Evolutionary conservation across 2,113 vertebrate species (phyloP).

Genomic region (Pterocles burchelli): DNA sequence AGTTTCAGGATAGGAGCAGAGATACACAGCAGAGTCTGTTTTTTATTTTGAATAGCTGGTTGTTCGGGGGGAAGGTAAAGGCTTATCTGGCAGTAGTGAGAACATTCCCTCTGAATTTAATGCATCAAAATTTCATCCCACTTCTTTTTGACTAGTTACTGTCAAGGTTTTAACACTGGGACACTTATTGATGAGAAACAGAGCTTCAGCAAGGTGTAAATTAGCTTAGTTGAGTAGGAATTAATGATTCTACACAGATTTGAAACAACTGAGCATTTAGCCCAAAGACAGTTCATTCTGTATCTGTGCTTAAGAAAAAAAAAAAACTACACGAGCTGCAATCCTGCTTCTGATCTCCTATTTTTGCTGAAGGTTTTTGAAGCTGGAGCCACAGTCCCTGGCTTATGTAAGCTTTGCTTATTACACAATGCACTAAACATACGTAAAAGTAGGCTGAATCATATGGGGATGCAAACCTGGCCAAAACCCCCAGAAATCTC

Average conservation of each 20-base stretch:
- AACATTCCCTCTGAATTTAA: neutral
- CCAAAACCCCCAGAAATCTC: slow-evolving; percentile 64
- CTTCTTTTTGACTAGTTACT: neutral
- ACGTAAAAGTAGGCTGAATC: slow-evolving; percentile 68
- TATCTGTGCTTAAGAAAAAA: neutral
- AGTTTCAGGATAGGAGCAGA: neutral
- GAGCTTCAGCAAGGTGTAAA: slow-evolving; percentile 12
- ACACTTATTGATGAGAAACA: neutral
- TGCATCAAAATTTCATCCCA: neutral
- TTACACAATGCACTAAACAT: slow-evolving; percentile 66
- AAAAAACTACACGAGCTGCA: neutral
- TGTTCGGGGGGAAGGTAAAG: neutral
- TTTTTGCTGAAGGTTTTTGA: slow-evolving; percentile 54
- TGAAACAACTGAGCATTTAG: neutral
- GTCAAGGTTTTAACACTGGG: neutral
- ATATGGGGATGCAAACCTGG: slow-evolving; percentile 65
- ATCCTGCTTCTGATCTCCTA: slow-evolving; percentile 37
- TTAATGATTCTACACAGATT: neutral
- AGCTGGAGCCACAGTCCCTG: slow-evolving; percentile 33
- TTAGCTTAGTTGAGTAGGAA: neutral
- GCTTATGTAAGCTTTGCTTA: slow-evolving; percentile 63
- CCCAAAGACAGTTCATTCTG: neutral
- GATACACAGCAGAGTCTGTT: neutral
- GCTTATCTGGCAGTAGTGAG: neutral
- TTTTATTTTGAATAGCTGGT: neutral